Evolutionary conservation across 1,140 invertebrate species (phyloP).

Genomic region (Drosophila kanapiae): DNA sequence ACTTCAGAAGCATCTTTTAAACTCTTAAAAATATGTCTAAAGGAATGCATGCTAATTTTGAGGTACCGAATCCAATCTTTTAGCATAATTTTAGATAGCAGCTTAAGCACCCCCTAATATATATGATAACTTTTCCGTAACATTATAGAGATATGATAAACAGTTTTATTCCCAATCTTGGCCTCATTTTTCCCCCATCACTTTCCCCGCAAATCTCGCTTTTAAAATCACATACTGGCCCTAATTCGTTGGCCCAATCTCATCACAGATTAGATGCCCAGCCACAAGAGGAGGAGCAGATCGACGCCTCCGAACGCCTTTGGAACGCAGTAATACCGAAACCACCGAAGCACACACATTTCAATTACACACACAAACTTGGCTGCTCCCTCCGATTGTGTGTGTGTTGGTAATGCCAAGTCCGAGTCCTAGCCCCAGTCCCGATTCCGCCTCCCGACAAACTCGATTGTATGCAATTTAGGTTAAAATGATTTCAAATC

Average conservation of each 20-base stretch:
- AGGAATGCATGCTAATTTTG: no score
- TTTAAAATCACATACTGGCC: neutral
- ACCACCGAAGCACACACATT: slow-evolving; percentile 39
- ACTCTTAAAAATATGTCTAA: no score
- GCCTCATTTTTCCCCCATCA: no score
- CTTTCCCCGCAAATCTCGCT: neutral
- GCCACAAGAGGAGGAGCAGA: neutral
- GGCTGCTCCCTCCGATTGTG: neutral
- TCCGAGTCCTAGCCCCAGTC: neutral
- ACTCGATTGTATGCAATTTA: slow-evolving; percentile 79
- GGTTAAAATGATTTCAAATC: slow-evolving; percentile 79
- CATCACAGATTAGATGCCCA: slow-evolving; percentile 6
- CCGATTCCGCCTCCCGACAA: slow-evolving; percentile 44
- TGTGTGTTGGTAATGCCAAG: slow-evolving; percentile 1
- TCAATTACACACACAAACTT: slow-evolving; percentile 50
- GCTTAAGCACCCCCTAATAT: no score
- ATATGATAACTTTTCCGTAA: no score
- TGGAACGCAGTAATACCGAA: slow-evolving; percentile 6
- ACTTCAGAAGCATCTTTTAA: no score
- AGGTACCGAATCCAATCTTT: no score
- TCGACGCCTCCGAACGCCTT: slow-evolving; percentile 12
- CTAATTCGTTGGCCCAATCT: slow-evolving; percentile 16
- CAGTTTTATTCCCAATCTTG: no score
- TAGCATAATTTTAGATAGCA: no score
- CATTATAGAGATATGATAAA: no score